phyloP scores from a whole-genome alignment of 53 echinoderm and acorn worm species.

The Holothuria scabra region DNA sequence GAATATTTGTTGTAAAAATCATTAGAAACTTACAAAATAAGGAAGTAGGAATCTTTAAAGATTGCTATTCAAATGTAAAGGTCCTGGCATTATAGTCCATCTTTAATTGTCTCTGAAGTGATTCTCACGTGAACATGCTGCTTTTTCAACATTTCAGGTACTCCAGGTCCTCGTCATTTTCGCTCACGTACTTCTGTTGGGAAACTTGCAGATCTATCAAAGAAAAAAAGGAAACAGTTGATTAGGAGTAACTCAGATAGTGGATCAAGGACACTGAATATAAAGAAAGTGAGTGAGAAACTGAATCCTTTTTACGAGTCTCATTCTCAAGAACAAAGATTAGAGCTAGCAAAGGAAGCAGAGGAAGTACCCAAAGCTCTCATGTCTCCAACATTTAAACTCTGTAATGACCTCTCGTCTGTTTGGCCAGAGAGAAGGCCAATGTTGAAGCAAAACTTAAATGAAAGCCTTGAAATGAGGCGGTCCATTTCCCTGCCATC shows the following conservation, averaged over 20 bases:
- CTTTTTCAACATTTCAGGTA: constrained; percentile 8
- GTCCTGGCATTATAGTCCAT: too few species aligned
- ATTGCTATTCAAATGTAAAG: too few species aligned
- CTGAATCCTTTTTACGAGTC: constrained; percentile 37
- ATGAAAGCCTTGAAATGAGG: neutral
- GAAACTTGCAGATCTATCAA: neutral
- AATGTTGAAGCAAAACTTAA: neutral
- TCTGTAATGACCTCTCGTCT: constrained; percentile 21
- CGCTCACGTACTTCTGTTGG: neutral
- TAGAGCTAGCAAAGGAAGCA: neutral
- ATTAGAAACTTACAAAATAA: too few species aligned
- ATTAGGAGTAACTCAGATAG: constrained; percentile 81
- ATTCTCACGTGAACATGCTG: too few species aligned
- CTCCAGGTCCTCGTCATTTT: constrained; percentile 35
- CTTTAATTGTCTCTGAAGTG: too few species aligned
- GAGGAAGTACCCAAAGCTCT: neutral
- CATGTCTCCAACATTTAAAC: constrained; percentile 12
- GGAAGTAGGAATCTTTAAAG: too few species aligned
- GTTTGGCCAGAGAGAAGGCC: constrained; percentile 12
- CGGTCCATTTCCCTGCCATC: constrained; percentile 21
- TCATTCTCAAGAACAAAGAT: neutral
- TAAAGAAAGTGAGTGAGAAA: constrained; percentile 25
- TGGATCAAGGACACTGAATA: constrained; percentile 55
- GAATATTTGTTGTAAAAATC: too few species aligned
- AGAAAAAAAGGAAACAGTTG: constrained; percentile 3